Conservation (phyloP, 2,888 invertebrate species). For the Agrenia bidenticulata region DNA sequence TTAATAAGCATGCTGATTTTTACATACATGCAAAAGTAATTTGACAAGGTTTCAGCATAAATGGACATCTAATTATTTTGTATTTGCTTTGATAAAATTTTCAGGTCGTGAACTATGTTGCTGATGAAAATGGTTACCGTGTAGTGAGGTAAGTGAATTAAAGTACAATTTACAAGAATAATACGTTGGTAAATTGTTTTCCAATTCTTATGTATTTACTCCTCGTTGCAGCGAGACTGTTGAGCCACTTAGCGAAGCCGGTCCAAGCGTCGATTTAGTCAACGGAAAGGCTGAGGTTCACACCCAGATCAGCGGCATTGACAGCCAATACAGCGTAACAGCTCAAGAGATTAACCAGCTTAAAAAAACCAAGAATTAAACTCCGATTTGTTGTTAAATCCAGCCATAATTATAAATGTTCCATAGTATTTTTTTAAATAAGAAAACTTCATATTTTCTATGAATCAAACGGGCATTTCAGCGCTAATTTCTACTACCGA, state of each 20-base stretch:
- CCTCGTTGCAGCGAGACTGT: slow-evolving; percentile 57
- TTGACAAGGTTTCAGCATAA: no score
- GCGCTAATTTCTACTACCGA: no score
- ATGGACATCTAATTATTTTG: no score
- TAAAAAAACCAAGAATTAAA: no score
- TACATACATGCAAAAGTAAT: neutral
- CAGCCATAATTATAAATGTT: no score
- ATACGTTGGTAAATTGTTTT: no score
- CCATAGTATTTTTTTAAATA: no score
- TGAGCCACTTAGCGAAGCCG: slow-evolving; percentile 59
- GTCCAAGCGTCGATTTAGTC: slow-evolving; percentile 58
- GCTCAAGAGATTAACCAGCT: slow-evolving; percentile 54
- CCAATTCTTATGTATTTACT: no score
- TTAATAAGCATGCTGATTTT: neutral
- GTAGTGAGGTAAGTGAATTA: slow-evolving; percentile 58
- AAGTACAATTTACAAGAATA: neutral
- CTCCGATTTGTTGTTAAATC: no score
- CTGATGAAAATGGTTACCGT: slow-evolving; percentile 66
- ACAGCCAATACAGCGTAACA: slow-evolving; percentile 57
- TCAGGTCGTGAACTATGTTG: slow-evolving; percentile 60
- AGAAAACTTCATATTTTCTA: no score
- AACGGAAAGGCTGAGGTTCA: slow-evolving; percentile 58
- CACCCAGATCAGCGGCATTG: slow-evolving; percentile 57
- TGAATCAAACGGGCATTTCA: no score
- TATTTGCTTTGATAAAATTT: slow-evolving; percentile 1